Evolutionary conservation across 1,140 invertebrate species (phyloP).

Genomic region (Gonioctena quinquepunctata): DNA sequence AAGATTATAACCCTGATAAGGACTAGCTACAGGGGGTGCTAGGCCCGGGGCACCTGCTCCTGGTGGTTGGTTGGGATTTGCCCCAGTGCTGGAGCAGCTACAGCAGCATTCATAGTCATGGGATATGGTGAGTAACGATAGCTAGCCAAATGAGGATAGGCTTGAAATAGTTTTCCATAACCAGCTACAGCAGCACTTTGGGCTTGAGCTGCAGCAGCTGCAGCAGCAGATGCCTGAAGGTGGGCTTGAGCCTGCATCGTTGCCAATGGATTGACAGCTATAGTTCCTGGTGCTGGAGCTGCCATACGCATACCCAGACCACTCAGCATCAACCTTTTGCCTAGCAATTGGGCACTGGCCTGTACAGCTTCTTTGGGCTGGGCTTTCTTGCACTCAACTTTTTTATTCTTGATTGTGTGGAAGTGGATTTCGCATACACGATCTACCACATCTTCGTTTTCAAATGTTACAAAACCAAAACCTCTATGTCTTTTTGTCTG

Average conservation of each 20-base stretch:
- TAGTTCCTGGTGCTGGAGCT: constrained; percentile 61
- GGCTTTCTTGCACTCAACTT: constrained; percentile 86
- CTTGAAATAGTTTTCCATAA: constrained; percentile 72
- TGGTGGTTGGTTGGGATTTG: constrained; percentile 53
- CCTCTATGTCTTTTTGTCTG: constrained; percentile 89
- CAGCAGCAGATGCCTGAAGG: constrained; percentile 63
- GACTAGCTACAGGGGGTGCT: constrained; percentile 65
- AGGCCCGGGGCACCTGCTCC: constrained; percentile 60
- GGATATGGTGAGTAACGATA: constrained; percentile 76
- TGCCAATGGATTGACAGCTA: constrained; percentile 62
- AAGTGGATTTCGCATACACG: constrained; percentile 91
- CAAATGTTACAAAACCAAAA: constrained; percentile 91
- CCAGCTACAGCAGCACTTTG: constrained; percentile 56
- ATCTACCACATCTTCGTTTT: constrained; percentile 88
- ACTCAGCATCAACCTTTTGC: constrained; percentile 73
- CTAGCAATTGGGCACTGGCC: constrained; percentile 68
- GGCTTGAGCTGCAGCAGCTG: constrained; percentile 55
- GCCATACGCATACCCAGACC: constrained; percentile 69
- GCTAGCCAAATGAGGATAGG: constrained; percentile 67
- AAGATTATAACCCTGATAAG: constrained; percentile 80
- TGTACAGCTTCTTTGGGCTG: constrained; percentile 90
- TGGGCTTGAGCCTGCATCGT: constrained; percentile 65
- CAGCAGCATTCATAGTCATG: constrained; percentile 61
- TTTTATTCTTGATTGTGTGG: constrained; percentile 90
- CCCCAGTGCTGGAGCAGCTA: constrained; percentile 60